phyloP scores from a whole-genome alignment of 2,797 vertebrate species.

The Semaprochilodus insignis region DNA sequence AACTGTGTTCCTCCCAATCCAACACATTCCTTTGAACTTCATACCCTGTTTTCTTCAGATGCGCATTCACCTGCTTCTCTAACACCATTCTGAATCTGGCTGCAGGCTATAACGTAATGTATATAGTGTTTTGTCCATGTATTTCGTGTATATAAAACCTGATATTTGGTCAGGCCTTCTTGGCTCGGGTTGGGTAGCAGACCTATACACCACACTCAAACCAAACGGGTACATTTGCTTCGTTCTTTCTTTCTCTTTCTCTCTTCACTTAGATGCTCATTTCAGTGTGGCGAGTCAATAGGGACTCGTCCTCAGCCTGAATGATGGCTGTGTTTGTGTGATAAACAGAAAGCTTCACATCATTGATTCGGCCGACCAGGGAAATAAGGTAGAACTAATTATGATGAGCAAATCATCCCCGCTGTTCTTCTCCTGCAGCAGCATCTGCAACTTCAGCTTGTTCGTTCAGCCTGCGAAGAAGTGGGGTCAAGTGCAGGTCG shows the following conservation, averaged over 20 bases:
- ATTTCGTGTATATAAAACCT: too few relatives aligned
- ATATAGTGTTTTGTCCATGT: too few relatives aligned
- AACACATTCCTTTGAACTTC: too few relatives aligned
- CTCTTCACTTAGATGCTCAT: not conserved
- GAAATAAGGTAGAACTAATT: slow-evolving; percentile 57
- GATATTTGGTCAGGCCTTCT: too few relatives aligned
- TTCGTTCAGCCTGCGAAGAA: not conserved
- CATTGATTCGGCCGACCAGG: slow-evolving; percentile 48
- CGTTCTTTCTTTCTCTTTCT: not conserved
- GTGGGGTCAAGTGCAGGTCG: slow-evolving; percentile 54
- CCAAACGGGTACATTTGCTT: not conserved
- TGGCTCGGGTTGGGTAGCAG: too few relatives aligned
- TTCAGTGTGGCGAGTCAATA: not conserved
- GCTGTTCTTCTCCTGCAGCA: not conserved
- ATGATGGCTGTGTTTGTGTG: slow-evolving; percentile 7
- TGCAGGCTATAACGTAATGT: too few relatives aligned
- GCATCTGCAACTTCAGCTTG: slow-evolving; percentile 30
- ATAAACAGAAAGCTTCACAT: slow-evolving; percentile 43
- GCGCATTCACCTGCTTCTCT: too few relatives aligned
- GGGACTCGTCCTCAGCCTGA: slow-evolving; percentile 22
- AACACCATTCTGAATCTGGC: too few relatives aligned
- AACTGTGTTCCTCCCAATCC: too few relatives aligned
- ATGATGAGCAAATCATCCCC: slow-evolving; percentile 34
- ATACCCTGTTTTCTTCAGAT: too few relatives aligned
- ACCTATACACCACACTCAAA: too few relatives aligned